Evolutionary conservation across 2,888 invertebrate species (phyloP), one percentile per base, ranked within the genome.

Genomic region (Tiphia femorata): DNA sequence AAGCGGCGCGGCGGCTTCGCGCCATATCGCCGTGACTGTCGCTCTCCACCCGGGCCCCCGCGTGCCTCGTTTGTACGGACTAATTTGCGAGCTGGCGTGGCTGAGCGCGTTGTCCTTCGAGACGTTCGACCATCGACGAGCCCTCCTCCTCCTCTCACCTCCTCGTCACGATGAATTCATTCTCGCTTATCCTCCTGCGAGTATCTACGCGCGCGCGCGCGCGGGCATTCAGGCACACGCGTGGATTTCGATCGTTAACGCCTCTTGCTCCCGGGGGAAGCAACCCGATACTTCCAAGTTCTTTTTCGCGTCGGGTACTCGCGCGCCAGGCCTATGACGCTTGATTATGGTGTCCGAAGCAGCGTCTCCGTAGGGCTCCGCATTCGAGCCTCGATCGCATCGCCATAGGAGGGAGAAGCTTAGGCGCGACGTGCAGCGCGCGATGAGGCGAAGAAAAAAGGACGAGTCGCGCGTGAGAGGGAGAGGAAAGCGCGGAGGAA

Each of bases 221-320:
- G n/a, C n/a, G n/a, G n/a, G n/a, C n/a, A n/a, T n/a, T n/a, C n/a
- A n/a, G n/a, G n/a, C n/a, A n/a, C 44, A 40, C 33, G 38, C 58
- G 41, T 51, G 49, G 61, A 62, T 61, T 50, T 47, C 47, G 57
- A 61, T 61, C 62, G 61, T 62, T 61, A 57, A 61, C 62, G 61
- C 61, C 53, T 62, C 30, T 57, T 47, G 57, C 49, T 57, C 49
- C 52, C 43, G 52, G 47, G 49, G 35, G 47, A 30, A 16, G 41
- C 25, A 60, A 53, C 56, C 51, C 49, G 57, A 57, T 52, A 49
- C 52, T 16, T 29, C 25, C 12, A 7, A 27, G 41, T 51, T 42
- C 37, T 60, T 60, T 49, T 35, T 23, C 8, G 17, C 25, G 17
- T 25, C 17, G 17, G 4, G 12, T 17, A 25, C n/a, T n/a, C 7